Percentiles rank a stretch among this genome's conserved stretches.
These are phyloP conservation scores for Psylliodes chrysocephalus DNA, from an alignment of 2,888 invertebrate species.

Conservation along the genomic window DNA sequence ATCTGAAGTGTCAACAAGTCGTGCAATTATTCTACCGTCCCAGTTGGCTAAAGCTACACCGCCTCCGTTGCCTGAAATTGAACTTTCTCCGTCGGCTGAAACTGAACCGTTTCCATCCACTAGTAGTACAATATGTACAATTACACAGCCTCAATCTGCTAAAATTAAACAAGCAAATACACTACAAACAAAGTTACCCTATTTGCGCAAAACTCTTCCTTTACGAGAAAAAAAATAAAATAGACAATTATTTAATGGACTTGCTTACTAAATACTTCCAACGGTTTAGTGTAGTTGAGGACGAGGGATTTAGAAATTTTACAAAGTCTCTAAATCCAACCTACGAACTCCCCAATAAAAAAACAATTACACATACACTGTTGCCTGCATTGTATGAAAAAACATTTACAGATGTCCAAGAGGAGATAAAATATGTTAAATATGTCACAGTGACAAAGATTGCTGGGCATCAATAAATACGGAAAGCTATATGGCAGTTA, in stretches of 20 bases:
- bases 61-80: background rate
- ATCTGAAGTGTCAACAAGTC: background rate
- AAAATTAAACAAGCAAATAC: background rate
- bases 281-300: too few species aligned
- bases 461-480: constrained; percentile 35
- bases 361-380: constrained; percentile 23
- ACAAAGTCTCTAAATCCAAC: too few species aligned
- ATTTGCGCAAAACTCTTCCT: background rate
- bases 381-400: constrained; percentile 30
- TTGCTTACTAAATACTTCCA: background rate
- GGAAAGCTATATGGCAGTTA: constrained; percentile 27
- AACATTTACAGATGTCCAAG: too few species aligned
- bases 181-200: background rate
- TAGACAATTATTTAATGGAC: background rate
- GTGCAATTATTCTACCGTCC: background rate
- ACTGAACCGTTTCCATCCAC: background rate
- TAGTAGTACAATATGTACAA: background rate
- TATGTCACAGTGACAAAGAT: constrained; percentile 27
- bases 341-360: constrained; percentile 25
- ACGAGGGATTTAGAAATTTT: constrained; percentile 34
- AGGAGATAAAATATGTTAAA: constrained; percentile 13
- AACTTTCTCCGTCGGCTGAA: background rate
- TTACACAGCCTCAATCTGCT: too few species aligned
- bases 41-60: too few species aligned
- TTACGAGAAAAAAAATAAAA: background rate